Evolutionary conservation across 2,113 vertebrate genomes (phyloP), one percentile per base, ranked within the genome.

Genomic region (Leucosticte australis): DNA sequence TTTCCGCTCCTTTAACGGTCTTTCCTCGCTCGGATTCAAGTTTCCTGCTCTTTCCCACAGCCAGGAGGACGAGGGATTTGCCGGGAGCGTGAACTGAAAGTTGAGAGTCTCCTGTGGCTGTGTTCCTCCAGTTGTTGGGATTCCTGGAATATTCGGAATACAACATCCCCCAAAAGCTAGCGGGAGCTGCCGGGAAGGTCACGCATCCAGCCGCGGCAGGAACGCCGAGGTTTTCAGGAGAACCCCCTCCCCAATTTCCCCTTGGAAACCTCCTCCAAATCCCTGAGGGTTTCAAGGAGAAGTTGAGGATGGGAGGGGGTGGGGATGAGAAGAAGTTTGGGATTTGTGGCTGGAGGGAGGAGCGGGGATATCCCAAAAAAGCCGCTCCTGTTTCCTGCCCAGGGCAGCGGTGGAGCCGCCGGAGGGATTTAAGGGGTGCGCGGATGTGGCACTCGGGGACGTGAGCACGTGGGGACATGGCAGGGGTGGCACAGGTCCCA

Each of bases 11-110:
- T 68, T 44, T 8, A 78, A 76, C 37, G 49, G 15, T 21, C 87
- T 71, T 65, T 84, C 91, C 93, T 78, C 62, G 28, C 90, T 71
- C n/a, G 94, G 96, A 53, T 85, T 96, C 95, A 37, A 19, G 70
- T 96, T 96, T 94, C 93, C 75, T 85, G 81, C 85, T 67, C 75
- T 79, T 95, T 96, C 96, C 95, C 96, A 96, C 93, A 94, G 89
- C 75, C 56, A 3, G 83, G 59, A 39, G 77, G 64, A 91, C 0
- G 2, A 92, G 89, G 95, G 84, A 96, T 96, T 92, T 75, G 87
- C 87, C 55, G 31, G 96, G 91, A 52, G 83, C 17, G 70, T 62
- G 87, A 95, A 52, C 84, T 92, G 95, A 94, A 95, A 96, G 95
- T 11, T 82, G 96, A 95, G 96, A 94, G 69, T 52, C 95, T 92